Evolutionary conservation across 2,797 vertebrate genomes (phyloP).

Genomic region (Sphenodon punctatus): DNA sequence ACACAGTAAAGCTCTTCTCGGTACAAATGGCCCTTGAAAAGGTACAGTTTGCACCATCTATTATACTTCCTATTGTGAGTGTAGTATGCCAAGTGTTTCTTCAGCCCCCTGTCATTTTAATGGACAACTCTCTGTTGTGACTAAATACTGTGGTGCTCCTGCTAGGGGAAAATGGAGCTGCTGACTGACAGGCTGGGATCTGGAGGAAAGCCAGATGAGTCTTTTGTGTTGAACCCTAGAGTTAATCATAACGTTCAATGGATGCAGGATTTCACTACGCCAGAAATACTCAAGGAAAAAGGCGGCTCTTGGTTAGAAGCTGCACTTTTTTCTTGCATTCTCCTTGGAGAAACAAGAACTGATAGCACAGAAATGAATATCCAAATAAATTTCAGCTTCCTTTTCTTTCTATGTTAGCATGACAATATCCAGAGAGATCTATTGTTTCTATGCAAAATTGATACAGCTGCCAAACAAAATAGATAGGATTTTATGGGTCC

Average conservation of each 20-base stretch:
- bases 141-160: neutral
- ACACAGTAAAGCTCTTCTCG: neutral
- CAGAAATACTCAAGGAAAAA: neutral
- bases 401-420: neutral
- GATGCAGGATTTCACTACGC: neutral
- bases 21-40: slow-evolving; percentile 4
- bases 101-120: slow-evolving; percentile 27
- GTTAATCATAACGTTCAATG: neutral
- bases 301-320: neutral
- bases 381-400: neutral
- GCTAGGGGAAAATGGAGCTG: slow-evolving; percentile 4
- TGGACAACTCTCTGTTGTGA: slow-evolving; percentile 18
- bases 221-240: neutral
- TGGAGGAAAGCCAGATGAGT: neutral
- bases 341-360: neutral
- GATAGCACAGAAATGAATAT: slow-evolving; percentile 29
- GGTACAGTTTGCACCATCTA: neutral
- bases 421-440: slow-evolving; percentile 40
- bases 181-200: neutral
- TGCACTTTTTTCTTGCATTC: neutral
- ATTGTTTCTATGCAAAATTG: neutral
- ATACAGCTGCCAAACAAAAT: slow-evolving; percentile 22
- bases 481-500: slow-evolving; percentile 2
- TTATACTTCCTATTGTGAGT: neutral
- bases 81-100: neutral